A percentile compares a stretch with the other conserved stretches of the same genome.
Evolutionary conservation across 2,888 invertebrate species (phyloP).

Genomic region (Stenotaenia linearis): DNA sequence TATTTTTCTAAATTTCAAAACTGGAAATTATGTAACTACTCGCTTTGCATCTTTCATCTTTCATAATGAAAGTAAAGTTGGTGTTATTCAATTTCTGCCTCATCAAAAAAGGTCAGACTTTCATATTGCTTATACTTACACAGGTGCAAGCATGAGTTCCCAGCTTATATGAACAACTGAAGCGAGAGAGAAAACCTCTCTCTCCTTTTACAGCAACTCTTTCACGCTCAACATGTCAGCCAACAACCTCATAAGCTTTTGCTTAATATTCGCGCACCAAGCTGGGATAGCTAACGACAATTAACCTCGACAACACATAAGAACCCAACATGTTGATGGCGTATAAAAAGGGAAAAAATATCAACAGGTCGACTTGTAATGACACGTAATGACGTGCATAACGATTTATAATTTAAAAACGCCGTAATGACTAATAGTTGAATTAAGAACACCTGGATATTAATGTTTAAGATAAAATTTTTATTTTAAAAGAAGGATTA

Average conservation of each 20-base stretch:
- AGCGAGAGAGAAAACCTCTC: conserved; percentile 4
- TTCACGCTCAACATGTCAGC: conserved; percentile 26
- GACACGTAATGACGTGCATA: not conserved
- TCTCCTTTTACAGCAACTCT: not conserved
- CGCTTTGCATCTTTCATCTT: not conserved
- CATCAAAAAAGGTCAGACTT: conserved; percentile 5
- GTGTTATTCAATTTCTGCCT: conserved; percentile 19
- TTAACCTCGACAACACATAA: conserved; percentile 15
- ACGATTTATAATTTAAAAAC: not conserved
- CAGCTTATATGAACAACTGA: conserved; percentile 13
- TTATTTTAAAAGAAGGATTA: not conserved
- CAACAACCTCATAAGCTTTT: conserved; percentile 17
- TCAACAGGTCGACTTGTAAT: conserved; percentile 1
- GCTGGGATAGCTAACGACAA: not conserved
- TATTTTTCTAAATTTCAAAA: not conserved
- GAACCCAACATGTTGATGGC: not conserved
- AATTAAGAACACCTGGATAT: too few species aligned
- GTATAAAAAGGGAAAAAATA: not conserved
- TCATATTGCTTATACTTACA: not conserved
- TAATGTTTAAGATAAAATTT: too few species aligned
- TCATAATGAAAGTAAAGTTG: conserved; percentile 19
- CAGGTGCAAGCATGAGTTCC: not conserved
- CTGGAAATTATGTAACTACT: too few species aligned
- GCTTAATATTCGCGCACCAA: conserved; percentile 26
- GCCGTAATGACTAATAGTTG: not conserved